Evolutionary conservation across 1,140 invertebrate species (phyloP).

Genomic region (Sminthurinus signatus): DNA sequence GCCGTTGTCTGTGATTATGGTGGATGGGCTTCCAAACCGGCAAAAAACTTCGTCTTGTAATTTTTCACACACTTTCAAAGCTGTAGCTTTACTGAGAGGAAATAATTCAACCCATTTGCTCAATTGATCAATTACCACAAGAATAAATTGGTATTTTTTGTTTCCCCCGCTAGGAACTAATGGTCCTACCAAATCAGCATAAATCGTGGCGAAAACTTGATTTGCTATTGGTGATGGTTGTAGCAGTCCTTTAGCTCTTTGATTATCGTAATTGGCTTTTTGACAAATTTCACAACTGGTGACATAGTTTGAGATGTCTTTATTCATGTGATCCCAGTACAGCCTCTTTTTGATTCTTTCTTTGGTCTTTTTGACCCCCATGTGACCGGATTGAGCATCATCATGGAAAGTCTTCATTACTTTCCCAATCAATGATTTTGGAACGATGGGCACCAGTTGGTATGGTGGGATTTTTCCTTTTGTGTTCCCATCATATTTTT

Average conservation of each 20-base stretch:
- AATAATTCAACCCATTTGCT: slow-evolving; percentile 43
- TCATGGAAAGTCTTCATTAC: too few relatives aligned
- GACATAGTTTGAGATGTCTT: slow-evolving; percentile 18
- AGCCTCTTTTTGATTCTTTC: background rate
- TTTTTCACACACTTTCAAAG: slow-evolving; percentile 40
- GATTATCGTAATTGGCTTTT: background rate
- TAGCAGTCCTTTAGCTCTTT: background rate
- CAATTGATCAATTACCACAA: slow-evolving; percentile 40
- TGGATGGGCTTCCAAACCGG: slow-evolving; percentile 41
- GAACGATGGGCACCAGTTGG: background rate
- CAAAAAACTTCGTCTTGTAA: slow-evolving; percentile 42
- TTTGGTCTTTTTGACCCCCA: slow-evolving; percentile 3
- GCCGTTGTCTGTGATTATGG: slow-evolving; percentile 43
- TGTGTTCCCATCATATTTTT: too few relatives aligned
- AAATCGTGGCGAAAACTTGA: slow-evolving; percentile 19
- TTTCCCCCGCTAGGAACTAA: background rate
- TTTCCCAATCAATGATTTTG: background rate
- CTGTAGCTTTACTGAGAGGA: slow-evolving; percentile 41
- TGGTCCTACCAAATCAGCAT: slow-evolving; percentile 2
- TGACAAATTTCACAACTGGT: slow-evolving; percentile 16
- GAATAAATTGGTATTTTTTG: slow-evolving; percentile 13
- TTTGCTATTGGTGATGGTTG: too few relatives aligned
- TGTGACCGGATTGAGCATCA: slow-evolving; percentile 9
- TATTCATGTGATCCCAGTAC: slow-evolving; percentile 21
- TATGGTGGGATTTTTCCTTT: too few relatives aligned